Evolutionary conservation across 2,797 vertebrate genomes (phyloP).

Genomic region (Takifugu ocellatus): DNA sequence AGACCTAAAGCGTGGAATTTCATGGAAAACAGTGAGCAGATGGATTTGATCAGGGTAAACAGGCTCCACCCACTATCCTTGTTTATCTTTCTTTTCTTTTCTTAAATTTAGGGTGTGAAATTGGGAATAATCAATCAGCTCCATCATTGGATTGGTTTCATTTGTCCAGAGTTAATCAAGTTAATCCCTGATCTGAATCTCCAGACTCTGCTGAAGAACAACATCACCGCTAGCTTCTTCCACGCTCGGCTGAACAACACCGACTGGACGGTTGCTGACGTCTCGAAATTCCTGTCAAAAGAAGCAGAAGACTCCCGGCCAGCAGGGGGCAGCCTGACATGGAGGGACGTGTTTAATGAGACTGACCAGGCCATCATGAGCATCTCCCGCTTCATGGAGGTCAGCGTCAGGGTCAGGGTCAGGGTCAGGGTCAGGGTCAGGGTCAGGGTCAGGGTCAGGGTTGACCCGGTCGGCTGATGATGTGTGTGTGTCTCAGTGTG

Average conservation of each 20-base stretch:
- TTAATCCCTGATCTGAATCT: background rate
- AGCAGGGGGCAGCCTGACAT: constrained; percentile 74
- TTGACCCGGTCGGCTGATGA: too few relatives aligned
- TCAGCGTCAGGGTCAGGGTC: constrained; percentile 50
- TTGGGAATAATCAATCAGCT: too few relatives aligned
- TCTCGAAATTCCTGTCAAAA: constrained; percentile 84
- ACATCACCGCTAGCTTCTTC: constrained; percentile 75
- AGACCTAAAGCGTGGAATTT: constrained; percentile 89
- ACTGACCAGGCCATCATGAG: constrained; percentile 86
- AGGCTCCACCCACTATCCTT: background rate
- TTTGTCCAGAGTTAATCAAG: background rate
- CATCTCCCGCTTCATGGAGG: constrained; percentile 95
- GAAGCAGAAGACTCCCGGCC: constrained; percentile 57
- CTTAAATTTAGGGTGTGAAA: background rate
- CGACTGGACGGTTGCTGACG: constrained; percentile 82
- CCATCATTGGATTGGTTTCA: too few relatives aligned
- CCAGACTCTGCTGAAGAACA: constrained; percentile 85
- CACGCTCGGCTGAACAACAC: constrained; percentile 73
- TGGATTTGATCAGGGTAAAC: constrained; percentile 85
- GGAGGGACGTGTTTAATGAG: constrained; percentile 92
- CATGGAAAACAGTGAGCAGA: constrained; percentile 88
- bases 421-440: background rate
- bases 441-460: too few relatives aligned
- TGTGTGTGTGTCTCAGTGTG: constrained; percentile 75
- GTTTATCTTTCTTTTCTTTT: background rate